phyloP scores from a whole-genome alignment of 2,888 invertebrate species.

The Sepiola atlantica region DNA sequence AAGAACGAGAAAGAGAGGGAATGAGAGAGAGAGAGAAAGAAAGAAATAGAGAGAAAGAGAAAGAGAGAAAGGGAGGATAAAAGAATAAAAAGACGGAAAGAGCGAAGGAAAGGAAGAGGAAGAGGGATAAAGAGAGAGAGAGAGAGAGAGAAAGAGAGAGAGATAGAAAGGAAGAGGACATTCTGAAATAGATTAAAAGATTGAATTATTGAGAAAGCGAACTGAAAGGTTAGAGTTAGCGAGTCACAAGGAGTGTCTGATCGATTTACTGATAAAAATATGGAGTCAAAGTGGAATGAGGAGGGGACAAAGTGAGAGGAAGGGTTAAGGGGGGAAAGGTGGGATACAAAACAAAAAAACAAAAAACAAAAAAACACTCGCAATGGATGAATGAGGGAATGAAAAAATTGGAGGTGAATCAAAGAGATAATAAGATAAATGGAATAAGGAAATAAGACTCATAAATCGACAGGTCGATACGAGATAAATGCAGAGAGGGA shows the following conservation, averaged over 20 bases:
- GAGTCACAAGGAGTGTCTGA: not conserved
- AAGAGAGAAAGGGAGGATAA: not conserved
- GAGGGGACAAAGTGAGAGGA: not conserved
- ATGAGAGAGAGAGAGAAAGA: no score
- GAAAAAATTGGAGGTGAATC: slow-evolving; percentile 10
- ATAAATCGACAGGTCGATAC: slow-evolving; percentile 32
- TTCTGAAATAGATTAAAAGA: no score
- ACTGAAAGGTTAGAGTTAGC: no score
- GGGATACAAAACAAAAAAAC: not conserved
- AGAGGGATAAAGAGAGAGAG: not conserved
- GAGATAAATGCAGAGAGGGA: not conserved
- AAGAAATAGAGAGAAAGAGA: no score
- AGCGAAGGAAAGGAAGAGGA: not conserved
- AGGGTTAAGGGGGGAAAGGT: not conserved
- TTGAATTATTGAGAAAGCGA: no score
- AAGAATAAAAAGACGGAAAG: not conserved
- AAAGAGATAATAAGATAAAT: slow-evolving; percentile 10
- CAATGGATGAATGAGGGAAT: not conserved
- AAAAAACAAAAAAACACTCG: no score
- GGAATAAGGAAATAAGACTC: slow-evolving; percentile 32
- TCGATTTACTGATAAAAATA: not conserved
- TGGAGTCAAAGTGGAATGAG: not conserved
- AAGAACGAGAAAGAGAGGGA: no score
- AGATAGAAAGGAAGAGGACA: no score
- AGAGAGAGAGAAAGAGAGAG: not conserved